Conservation (phyloP, 2,113 vertebrate genomes). For the Chitala chitala region DNA sequence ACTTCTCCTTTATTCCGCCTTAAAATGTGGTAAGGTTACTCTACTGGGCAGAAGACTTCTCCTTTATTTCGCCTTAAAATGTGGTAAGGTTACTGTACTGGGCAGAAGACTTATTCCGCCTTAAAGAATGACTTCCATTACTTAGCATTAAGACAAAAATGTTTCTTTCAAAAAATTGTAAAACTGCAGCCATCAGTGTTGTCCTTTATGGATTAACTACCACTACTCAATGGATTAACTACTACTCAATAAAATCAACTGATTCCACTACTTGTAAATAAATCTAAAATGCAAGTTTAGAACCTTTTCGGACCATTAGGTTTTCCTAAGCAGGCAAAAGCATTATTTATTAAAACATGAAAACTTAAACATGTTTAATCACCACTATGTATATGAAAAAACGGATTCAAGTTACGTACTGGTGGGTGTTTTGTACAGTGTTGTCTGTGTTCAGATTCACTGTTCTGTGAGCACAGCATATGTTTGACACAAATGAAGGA, state of each 20-base stretch:
- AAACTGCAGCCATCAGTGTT: conserved; percentile 20
- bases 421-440: background rate
- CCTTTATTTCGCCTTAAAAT: background rate
- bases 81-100: background rate
- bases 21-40: background rate
- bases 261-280: conserved; percentile 3
- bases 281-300: background rate
- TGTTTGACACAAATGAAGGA: background rate
- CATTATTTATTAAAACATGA: background rate
- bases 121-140: no score
- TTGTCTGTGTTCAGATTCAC: background rate
- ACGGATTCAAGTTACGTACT: background rate
- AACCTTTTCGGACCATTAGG: background rate
- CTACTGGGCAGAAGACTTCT: background rate
- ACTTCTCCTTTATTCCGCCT: background rate
- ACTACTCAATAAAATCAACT: background rate
- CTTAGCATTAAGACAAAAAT: background rate
- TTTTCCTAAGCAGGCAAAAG: background rate
- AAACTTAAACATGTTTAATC: background rate
- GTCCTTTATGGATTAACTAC: no score
- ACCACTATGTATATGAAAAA: background rate
- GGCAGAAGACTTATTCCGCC: background rate
- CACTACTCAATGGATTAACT: background rate
- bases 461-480: background rate
- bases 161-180: background rate